Base-by-base conservation (phyloP, 2,797 vertebrate genomes). In the Rhinella marina region DNA sequence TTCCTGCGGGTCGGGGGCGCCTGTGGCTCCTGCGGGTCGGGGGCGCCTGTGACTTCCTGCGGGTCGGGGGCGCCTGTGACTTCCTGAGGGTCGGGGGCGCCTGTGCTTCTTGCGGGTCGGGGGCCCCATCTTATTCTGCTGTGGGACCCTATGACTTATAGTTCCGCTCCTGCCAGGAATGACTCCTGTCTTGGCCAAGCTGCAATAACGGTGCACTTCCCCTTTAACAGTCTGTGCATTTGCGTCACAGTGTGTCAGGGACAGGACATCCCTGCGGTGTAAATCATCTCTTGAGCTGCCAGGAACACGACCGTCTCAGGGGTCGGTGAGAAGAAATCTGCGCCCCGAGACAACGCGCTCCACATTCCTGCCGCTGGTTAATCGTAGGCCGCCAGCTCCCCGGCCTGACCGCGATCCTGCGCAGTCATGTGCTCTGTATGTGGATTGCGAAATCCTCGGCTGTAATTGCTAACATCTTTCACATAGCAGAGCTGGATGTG, bases 341-440 rank as follows among this genome's bases (percentile, higher is more conserved):
- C 32, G 32, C 32, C 5, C 2, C 32, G 32, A 41, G 41, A 41
- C 41, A 6, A 41, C 41, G 41, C 41, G 0, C 3, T 50, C 32
- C 72, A 52, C 72, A 50, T 23, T 75, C n/a, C 56, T 27, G 25
- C 25, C 0, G 1, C 27, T 61, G 25, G 9, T 17, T 27, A 8
- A 80, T 77, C n/a, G 6, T 56, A 32, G 16, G 13, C 3, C 13
- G 50, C 48, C n/a, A 54, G 41, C 73, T 48, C 72, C 48, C 41
- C 73, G 75, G 75, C 76, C 75, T n/a, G 25, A 27, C 75, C n/a
- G 76, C n/a, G 9, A 52, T 17, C 25, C 76, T 16, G 54, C 78
- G 41, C 17, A 6, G 16, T 81, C 27, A 21, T 59, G 29, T n/a
- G 57, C 16, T 70, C 27, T 13, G 27, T 29, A 32, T 80, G 77